These are phyloP conservation scores for Delphinus delphis DNA, from an alignment of 2,113 vertebrate genomes.

Conservation along the genomic window DNA sequence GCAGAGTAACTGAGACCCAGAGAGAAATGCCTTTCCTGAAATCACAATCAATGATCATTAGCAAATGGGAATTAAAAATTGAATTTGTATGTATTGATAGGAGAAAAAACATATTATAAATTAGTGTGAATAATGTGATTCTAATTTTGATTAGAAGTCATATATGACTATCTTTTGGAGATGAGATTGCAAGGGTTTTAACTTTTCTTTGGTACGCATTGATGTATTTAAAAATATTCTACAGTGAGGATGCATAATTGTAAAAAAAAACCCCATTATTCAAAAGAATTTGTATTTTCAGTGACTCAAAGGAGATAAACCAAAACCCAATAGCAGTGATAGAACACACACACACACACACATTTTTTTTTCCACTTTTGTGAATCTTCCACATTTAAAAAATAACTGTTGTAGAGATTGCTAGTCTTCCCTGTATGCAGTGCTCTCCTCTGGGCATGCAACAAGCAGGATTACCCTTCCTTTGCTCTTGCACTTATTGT, in stretches of 20 bases:
- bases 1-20: background rate
- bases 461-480: background rate
- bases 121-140: background rate
- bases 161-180: background rate
- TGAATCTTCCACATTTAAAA: background rate
- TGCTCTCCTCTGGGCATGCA: background rate
- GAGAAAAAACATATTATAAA: background rate
- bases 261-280: background rate
- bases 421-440: background rate
- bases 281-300: conserved; percentile 23
- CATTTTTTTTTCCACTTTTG: background rate
- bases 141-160: background rate
- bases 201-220: background rate
- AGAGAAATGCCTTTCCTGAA: background rate
- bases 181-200: background rate
- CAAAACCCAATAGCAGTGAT: background rate
- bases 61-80: background rate
- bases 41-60: background rate
- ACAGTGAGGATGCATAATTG: background rate
- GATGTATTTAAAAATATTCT: background rate
- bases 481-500: background rate
- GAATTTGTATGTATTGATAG: background rate
- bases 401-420: background rate
- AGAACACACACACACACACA: background rate
- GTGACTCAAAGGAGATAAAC: background rate